Percentiles rank a stretch among this genome's conserved stretches.
Evolutionary conservation across 2,113 vertebrate species (phyloP).

Genomic region (Collichthys lucidus): DNA sequence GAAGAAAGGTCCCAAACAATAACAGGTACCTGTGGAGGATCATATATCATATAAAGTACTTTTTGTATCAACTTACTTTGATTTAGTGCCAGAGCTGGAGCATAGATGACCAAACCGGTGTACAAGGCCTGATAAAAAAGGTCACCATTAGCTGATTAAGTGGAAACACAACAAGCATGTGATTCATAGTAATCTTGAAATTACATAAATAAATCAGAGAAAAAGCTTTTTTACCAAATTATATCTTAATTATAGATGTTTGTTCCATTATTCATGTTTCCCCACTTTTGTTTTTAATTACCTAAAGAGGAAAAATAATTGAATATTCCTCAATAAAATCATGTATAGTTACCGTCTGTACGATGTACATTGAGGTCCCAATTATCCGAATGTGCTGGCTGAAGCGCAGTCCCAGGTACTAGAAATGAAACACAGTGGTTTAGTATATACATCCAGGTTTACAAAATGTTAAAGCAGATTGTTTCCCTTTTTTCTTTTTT

Average conservation of each 20-base stretch:
- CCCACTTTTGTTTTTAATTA: neutral
- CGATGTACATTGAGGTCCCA: constrained; percentile 85
- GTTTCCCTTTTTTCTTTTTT: neutral
- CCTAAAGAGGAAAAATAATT: neutral
- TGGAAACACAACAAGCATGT: constrained; percentile 34
- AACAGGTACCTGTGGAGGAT: neutral
- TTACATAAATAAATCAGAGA: constrained; percentile 41
- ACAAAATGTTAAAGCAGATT: neutral
- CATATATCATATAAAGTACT: neutral
- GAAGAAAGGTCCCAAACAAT: neutral
- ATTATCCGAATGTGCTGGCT: constrained; percentile 78
- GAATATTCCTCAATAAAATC: neutral
- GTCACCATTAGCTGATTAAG: constrained; percentile 77
- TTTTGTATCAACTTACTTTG: constrained; percentile 80
- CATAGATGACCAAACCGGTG: constrained; percentile 87
- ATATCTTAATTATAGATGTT: neutral
- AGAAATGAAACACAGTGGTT: constrained; percentile 19
- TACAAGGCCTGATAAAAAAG: constrained; percentile 80
- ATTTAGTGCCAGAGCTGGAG: constrained; percentile 87
- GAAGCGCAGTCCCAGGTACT: constrained; percentile 86
- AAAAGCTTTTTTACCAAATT: no score
- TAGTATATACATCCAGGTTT: neutral
- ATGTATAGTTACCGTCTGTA: constrained; percentile 80
- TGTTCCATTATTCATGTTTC: neutral
- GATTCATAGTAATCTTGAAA: constrained; percentile 53